Evolutionary conservation across 2,797 vertebrate genomes (phyloP).

Genomic region (Astyanax mexicanus): DNA sequence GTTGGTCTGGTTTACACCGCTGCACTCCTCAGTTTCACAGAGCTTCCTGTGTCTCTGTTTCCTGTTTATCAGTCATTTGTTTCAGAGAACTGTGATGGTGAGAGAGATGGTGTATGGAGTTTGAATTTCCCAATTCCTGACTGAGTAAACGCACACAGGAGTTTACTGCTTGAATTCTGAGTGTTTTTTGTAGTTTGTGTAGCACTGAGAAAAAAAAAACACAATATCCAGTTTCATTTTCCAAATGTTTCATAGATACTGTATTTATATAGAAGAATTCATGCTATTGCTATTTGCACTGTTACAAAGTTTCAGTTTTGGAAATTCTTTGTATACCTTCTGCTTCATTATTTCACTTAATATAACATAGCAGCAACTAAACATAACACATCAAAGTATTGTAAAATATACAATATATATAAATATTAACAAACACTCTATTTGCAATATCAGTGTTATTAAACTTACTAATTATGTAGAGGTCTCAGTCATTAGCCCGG

Average conservation of each 20-base stretch:
- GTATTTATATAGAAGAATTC: neutral
- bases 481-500: neutral
- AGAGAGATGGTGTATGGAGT: slow-evolving; percentile 69
- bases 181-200: no score
- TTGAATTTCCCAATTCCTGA: slow-evolving; percentile 65
- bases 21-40: slow-evolving; percentile 79
- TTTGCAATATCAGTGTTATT: neutral
- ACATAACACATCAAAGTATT: no score
- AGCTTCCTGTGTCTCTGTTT: slow-evolving; percentile 85
- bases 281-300: neutral
- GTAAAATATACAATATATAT: no score
- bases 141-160: slow-evolving; percentile 40
- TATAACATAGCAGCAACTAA: no score
- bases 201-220: slow-evolving; percentile 10
- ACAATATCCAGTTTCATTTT: neutral
- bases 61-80: slow-evolving; percentile 85
- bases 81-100: slow-evolving; percentile 75
- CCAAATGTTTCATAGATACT: neutral
- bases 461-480: neutral
- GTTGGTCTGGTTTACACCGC: slow-evolving; percentile 69
- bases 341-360: neutral
- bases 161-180: slow-evolving; percentile 29
- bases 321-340: neutral
- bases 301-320: neutral
- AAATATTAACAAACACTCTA: neutral